phyloP scores from a whole-genome alignment of 30 jellyfish, hydroid and myxozoan species.

The Chrysaora quinquecirrha region DNA sequence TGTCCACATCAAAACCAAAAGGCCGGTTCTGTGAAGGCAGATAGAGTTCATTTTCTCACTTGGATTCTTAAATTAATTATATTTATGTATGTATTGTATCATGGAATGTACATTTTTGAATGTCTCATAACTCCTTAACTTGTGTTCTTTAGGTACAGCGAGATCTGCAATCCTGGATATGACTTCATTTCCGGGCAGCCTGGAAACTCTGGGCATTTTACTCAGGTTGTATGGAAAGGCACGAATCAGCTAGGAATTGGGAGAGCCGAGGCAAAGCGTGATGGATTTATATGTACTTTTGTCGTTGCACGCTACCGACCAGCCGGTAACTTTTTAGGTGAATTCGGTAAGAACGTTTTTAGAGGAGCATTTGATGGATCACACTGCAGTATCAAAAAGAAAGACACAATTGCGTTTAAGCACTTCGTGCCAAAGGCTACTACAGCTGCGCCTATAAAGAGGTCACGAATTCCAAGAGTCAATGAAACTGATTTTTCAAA shows the following conservation, averaged over 20 bases:
- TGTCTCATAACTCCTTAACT: not conserved
- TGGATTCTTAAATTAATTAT: too few species aligned
- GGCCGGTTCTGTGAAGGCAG: too few species aligned
- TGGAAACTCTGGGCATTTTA: conserved; percentile 89
- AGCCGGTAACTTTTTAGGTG: conserved; percentile 93
- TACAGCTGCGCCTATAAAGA: conserved; percentile 8
- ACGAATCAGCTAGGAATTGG: conserved; percentile 87
- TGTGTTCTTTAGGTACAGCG: conserved; percentile 78
- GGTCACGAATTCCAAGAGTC: conserved; percentile 59
- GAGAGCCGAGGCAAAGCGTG: conserved; percentile 83
- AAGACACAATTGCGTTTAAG: conserved; percentile 1
- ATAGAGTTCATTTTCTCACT: too few species aligned
- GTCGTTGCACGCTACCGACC: conserved; percentile 97
- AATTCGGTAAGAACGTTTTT: conserved; percentile 80
- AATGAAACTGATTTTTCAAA: not conserved
- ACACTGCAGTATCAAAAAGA: conserved; percentile 38
- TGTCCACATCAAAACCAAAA: too few species aligned
- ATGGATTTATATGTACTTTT: conserved; percentile 84
- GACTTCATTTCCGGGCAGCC: conserved; percentile 84
- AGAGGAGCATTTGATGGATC: conserved; percentile 76
- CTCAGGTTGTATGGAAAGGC: conserved; percentile 94
- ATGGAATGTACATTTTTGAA: not conserved
- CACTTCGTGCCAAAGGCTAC: not conserved
- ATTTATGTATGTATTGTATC: too few species aligned
- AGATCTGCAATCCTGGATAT: conserved; percentile 94